phyloP scores from a whole-genome alignment of 2,797 vertebrate species.

The Enteromius mattozi region DNA sequence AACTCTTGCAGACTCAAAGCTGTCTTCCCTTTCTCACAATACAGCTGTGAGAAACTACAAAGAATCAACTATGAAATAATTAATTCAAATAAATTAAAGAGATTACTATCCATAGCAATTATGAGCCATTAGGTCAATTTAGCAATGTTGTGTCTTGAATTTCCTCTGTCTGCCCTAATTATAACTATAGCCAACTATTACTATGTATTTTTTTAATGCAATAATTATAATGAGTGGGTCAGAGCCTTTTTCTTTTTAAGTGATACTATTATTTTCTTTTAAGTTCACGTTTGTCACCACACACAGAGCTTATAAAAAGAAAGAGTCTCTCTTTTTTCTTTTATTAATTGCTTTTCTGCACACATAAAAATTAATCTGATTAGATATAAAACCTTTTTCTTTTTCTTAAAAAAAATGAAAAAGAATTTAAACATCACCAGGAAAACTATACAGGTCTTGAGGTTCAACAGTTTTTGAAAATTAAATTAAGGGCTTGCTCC shows the following conservation, averaged over 20 bases:
- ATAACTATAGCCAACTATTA: neutral
- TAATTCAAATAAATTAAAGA: neutral
- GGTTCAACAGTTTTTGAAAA: conserved; percentile 63
- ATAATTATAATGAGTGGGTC: neutral
- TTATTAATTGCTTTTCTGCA: neutral
- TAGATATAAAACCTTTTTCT: neutral
- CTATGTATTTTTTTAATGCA: neutral
- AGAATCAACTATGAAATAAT: conserved; percentile 4
- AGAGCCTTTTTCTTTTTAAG: neutral
- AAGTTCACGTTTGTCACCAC: neutral
- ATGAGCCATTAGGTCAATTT: conserved; percentile 4
- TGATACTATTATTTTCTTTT: neutral
- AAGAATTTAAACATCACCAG: conserved; percentile 14
- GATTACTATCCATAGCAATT: neutral
- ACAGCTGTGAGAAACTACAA: neutral
- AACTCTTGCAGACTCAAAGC: neutral
- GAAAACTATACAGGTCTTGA: conserved; percentile 34
- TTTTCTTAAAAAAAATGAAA: neutral
- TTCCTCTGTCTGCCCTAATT: neutral
- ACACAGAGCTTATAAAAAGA: neutral
- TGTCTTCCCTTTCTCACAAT: neutral
- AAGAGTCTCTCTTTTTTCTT: neutral
- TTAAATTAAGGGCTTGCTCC: conserved; percentile 68
- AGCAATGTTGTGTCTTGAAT: neutral
- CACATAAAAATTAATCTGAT: neutral